Percentiles rank a stretch among this genome's conserved stretches.
phyloP scores from a whole-genome alignment of 2,888 invertebrate species.

The Drosophila kambysellisi region DNA sequence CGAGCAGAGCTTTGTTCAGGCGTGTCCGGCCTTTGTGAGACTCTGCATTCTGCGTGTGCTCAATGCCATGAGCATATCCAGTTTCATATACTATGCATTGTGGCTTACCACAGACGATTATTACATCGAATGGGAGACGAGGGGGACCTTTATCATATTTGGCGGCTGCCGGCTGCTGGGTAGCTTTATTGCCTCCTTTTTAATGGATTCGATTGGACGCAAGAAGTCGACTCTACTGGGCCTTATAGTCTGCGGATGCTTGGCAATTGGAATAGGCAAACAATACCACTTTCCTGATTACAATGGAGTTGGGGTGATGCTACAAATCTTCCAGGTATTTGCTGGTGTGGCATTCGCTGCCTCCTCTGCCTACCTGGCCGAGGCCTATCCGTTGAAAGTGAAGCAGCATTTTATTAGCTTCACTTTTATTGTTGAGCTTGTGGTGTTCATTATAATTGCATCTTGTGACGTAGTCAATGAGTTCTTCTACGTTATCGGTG shows the following conservation, averaged over 20 bases:
- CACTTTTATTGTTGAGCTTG: slow-evolving; percentile 43
- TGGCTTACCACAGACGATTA: too few relatives aligned
- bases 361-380: slow-evolving; percentile 69
- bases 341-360: slow-evolving; percentile 58
- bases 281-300: neutral
- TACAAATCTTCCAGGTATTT: slow-evolving; percentile 61
- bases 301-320: slow-evolving; percentile 5
- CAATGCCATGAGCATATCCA: slow-evolving; percentile 58
- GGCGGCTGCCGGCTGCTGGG: slow-evolving; percentile 60
- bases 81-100: slow-evolving; percentile 20
- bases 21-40: slow-evolving; percentile 61
- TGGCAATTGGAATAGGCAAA: slow-evolving; percentile 55
- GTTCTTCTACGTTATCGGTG: slow-evolving; percentile 61
- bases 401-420: slow-evolving; percentile 62
- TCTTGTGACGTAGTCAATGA: neutral
- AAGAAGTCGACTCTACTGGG: slow-evolving; percentile 53
- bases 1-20: slow-evolving; percentile 28
- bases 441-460: slow-evolving; percentile 39
- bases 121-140: neutral
- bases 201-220: slow-evolving; percentile 68
- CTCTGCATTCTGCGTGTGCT: slow-evolving; percentile 65
- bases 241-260: slow-evolving; percentile 39
- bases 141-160: slow-evolving; percentile 40
- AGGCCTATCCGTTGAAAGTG: slow-evolving; percentile 72
- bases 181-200: slow-evolving; percentile 23